A percentile compares a stretch with the other conserved stretches of the same genome.
Evolutionary conservation across 2,797 vertebrate species (phyloP).

Genomic region (Psittacula derbiana): DNA sequence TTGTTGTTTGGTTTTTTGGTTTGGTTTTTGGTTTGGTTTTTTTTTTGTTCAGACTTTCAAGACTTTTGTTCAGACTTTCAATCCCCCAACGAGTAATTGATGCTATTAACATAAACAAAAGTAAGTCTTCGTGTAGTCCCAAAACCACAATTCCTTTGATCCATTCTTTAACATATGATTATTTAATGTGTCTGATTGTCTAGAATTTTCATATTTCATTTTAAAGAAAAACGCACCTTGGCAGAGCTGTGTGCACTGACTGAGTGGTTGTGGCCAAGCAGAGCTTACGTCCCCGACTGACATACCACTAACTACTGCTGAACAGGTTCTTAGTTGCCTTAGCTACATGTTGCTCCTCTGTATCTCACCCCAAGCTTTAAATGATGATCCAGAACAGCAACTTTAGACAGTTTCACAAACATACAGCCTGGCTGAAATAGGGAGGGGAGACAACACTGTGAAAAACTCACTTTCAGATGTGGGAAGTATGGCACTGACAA

Average conservation of each 20-base stretch:
- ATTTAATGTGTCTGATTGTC: slow-evolving; percentile 17
- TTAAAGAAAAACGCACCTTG: slow-evolving; percentile 44
- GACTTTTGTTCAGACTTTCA: slow-evolving; percentile 52
- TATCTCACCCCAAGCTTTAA: not conserved
- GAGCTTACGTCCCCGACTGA: not conserved
- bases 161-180: slow-evolving; percentile 36
- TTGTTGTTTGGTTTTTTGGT: not conserved
- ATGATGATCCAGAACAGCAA: slow-evolving; percentile 18
- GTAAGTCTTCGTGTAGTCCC: slow-evolving; percentile 46
- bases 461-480: not conserved
- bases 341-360: not conserved
- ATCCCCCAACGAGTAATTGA: slow-evolving; percentile 51
- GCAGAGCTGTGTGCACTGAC: not conserved
- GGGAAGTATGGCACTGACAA: not conserved
- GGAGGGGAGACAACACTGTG: not conserved
- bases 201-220: slow-evolving; percentile 64
- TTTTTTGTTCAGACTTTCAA: slow-evolving; percentile 52
- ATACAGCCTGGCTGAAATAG: not conserved
- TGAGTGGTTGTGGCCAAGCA: not conserved
- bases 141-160: slow-evolving; percentile 51
- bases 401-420: not conserved
- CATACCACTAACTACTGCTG: not conserved
- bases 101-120: slow-evolving; percentile 54
- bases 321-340: not conserved
- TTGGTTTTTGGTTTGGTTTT: not conserved